Evolutionary conservation across 2,888 invertebrate genomes (phyloP), one percentile per base, ranked within the genome.

Genomic region (Drosophila eohydei): DNA sequence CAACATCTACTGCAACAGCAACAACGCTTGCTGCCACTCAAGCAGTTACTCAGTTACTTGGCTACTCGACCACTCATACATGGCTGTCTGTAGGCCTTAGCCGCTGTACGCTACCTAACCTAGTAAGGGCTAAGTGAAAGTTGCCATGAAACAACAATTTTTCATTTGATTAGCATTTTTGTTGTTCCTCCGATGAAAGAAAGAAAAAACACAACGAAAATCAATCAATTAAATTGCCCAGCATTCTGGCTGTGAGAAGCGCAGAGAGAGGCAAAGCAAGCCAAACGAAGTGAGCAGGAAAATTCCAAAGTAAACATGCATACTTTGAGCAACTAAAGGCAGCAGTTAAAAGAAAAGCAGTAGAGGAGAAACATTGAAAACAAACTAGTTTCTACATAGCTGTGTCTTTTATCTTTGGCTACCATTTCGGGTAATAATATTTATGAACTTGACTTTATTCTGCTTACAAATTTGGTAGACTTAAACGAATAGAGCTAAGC

Each of bases 141-240:
- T 63, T 60, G 38, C 67, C 44, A 43, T 68, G 40, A 41, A 46
- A 36, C 40, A 58, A 41, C 26, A 38, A 60, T 60, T 61, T 58
- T 63, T 60, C 41, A 78, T 60, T 78, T 63, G 62, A 68, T 73
- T 78, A 63, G 63, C 62, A 68, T 60, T 62, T 56, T 56, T 40
- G 46, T 48, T 38, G 11, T 50, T 58, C 9, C 11, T 16, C 12
- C 34, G 36, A 14, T 21, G 60, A 34, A 30, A 21, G 4, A 14
- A 41, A 28, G n/a, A 36, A 28, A 28, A 51, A 21, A 52, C 21
- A 38, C 43, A 56, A 43, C 43, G 30, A 48, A 36, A 48, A 40
- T 38, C 51, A 64, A 65, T 65, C 44, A 65, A 65, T 52, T 34
- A 26, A 26, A 40, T 16, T 38, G 52, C 16, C 44, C 40, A 32